These are phyloP conservation scores for Silurus glanis DNA, from an alignment of 2,113 vertebrate genomes.

Conservation along the genomic window DNA sequence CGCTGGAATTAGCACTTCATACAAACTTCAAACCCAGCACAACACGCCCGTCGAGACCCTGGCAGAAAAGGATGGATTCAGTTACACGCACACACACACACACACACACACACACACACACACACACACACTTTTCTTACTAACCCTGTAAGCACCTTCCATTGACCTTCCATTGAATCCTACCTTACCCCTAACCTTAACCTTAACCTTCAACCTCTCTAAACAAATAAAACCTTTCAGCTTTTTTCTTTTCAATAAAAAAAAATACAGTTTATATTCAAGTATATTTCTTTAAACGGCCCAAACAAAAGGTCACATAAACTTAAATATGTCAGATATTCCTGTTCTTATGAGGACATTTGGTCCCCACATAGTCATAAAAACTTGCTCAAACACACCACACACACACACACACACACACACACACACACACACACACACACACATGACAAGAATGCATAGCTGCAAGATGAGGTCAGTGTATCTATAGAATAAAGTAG, in stretches of 20 bases:
- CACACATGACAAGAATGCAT: slow-evolving; percentile 1
- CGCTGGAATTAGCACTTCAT: slow-evolving; percentile 44
- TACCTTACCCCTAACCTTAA: background rate
- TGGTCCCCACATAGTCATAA: background rate
- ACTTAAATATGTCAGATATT: background rate
- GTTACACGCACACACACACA: background rate
- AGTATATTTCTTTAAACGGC: background rate
- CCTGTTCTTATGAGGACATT: background rate
- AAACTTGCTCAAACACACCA: too few species aligned
- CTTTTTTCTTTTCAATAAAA: background rate
- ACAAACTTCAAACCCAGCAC: slow-evolving; percentile 40
- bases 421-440: background rate
- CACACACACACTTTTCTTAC: background rate
- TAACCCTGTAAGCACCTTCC: background rate
- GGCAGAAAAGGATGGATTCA: slow-evolving; percentile 4
- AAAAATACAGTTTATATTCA: background rate
- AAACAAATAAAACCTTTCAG: background rate
- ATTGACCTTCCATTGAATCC: background rate
- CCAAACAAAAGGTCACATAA: background rate
- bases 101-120: background rate
- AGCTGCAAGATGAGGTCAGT: slow-evolving; percentile 27
- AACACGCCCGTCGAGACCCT: slow-evolving; percentile 13
- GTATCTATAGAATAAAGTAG: background rate
- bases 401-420: slow-evolving; percentile 4
- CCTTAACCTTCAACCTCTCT: background rate